These are phyloP conservation scores for Ypsolopha sequella DNA, from an alignment of 2,888 invertebrate genomes.

Conservation along the genomic window DNA sequence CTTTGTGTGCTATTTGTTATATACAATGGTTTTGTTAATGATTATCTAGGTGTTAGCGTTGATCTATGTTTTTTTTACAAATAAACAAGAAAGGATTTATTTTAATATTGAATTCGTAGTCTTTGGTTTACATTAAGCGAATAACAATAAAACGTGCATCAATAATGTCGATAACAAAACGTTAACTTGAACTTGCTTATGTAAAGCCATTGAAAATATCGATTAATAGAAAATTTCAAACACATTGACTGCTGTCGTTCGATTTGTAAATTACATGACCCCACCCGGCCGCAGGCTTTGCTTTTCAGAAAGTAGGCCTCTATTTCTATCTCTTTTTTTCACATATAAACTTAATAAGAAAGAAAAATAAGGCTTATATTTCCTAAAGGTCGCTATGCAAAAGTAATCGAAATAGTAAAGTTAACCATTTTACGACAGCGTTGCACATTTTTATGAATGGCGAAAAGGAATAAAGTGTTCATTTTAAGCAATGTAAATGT, in stretches of 20 bases:
- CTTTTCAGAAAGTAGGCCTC: constrained; percentile 13
- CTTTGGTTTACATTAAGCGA: too few relatives aligned
- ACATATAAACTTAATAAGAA: constrained; percentile 13
- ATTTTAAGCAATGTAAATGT: constrained; percentile 1
- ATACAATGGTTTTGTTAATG: too few relatives aligned
- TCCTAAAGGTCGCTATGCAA: constrained; percentile 26
- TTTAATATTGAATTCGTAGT: too few relatives aligned
- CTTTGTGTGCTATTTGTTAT: too few relatives aligned
- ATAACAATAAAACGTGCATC: too few relatives aligned
- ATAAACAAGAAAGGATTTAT: too few relatives aligned
- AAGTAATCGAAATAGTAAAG: constrained; percentile 46
- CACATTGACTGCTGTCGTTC: constrained; percentile 42
- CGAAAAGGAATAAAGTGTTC: background rate
- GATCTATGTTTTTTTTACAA: too few relatives aligned
- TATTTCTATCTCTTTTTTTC: constrained; percentile 30
- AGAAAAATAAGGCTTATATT: constrained; percentile 24
- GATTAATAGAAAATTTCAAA: constrained; percentile 60
- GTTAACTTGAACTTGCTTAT: background rate
- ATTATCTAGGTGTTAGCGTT: too few relatives aligned
- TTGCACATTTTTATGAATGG: constrained; percentile 20
- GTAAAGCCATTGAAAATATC: constrained; percentile 42
- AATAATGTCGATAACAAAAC: background rate
- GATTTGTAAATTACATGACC: constrained; percentile 39
- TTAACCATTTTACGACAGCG: constrained; percentile 33
- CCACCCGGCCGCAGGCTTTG: constrained; percentile 18